Evolutionary conservation across 2,888 invertebrate species (phyloP), one percentile per base, ranked within the genome.

Genomic region (Idaea aversata): DNA sequence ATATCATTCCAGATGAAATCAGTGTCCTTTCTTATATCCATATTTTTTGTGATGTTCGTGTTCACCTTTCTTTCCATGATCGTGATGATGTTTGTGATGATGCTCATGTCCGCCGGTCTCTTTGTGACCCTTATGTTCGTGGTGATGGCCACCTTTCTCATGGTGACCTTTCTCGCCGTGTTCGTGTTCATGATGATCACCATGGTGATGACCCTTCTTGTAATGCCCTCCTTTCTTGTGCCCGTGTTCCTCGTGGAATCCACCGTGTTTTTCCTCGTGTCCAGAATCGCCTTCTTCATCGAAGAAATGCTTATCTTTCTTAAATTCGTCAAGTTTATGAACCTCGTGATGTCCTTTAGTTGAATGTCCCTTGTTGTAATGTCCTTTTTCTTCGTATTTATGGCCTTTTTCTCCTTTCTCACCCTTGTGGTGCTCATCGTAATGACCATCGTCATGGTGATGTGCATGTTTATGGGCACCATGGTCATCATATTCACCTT

Each of bases 281-380:
- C 96, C 97, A 60, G 95, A 95, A 78, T 96, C 96, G 75, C 97
- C 97, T 77, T 97, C 95, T 87, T 97, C 97, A 76, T 97, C 97
- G 85, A 95, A 97, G 94, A 96, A 97, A 80, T 97, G 95, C 81
- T 97, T 97, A 79, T 97, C 96, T 85, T 97, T 97, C 83, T 97
- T 96, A 88, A 95, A 97, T 87, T 97, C 97, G 85, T 97, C 97
- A 69, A 96, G 88, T 81, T 97, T 97, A 88, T 97, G 97, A 6
- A 97, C 94, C 83, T 97, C 96, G 82, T 97, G 97, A 74, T 97
- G 96, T 66, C 97, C 97, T 85, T 97, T 96, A 74, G 97, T 97
- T 70, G 95, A 96, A 88, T 97, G 97, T 0, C 97, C 97, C 81
- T 97, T 97, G 71, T 96, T 96, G 85, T 96, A 97, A 74, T 95